A percentile compares a stretch with the other conserved stretches of the same genome.
Conservation (phyloP, 2,888 invertebrate species). For the Pristionchus entomophagus region DNA sequence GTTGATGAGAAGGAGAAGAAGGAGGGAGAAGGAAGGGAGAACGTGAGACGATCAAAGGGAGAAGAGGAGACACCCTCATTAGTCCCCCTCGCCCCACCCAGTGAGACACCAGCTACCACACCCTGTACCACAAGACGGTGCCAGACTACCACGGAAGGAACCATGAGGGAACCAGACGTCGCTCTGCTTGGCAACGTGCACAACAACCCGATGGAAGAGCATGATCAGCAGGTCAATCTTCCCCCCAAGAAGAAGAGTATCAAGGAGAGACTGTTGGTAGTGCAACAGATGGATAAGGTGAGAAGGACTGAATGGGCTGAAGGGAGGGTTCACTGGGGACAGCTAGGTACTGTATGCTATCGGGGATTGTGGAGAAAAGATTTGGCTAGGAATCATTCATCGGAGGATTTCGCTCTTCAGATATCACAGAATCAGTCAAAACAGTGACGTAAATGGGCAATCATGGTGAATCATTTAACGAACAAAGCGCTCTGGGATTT, state of each 20-base stretch:
- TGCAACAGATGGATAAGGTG: conserved; percentile 18
- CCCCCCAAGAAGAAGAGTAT: not conserved
- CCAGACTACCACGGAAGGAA: not conserved
- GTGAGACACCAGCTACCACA: too few relatives aligned
- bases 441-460: too few relatives aligned
- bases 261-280: not conserved
- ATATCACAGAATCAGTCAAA: too few relatives aligned
- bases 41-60: not conserved
- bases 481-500: too few relatives aligned
- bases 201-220: conserved; percentile 23
- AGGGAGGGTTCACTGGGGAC: too few relatives aligned
- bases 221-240: not conserved
- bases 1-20: conserved; percentile 16
- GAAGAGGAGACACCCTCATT: not conserved
- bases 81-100: not conserved
- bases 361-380: too few relatives aligned
- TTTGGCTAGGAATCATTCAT: too few relatives aligned
- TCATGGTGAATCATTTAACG: too few relatives aligned
- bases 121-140: too few relatives aligned
- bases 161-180: not conserved
- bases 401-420: too few relatives aligned
- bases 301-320: too few relatives aligned
- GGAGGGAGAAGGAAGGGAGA: not conserved
- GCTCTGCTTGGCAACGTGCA: conserved; percentile 24
- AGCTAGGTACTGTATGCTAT: too few relatives aligned